phyloP scores from a whole-genome alignment of 2,888 invertebrate genomes.

The Calephelis perditalis region DNA sequence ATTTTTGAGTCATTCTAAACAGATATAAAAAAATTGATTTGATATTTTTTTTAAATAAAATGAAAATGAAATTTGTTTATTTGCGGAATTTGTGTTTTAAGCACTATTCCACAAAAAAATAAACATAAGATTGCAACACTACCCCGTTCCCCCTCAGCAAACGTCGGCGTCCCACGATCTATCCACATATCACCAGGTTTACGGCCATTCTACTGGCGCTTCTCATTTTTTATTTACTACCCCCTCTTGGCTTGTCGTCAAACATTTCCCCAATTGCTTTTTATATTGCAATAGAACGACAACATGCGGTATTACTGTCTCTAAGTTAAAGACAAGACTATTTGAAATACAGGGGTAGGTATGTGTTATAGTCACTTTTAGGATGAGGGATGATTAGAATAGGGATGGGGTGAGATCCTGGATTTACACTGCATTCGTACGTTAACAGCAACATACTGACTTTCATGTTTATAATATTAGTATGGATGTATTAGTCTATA shows the following conservation, averaged over 20 bases:
- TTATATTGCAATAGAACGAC: slow-evolving; percentile 1
- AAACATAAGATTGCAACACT: background rate
- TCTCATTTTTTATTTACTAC: slow-evolving; percentile 11
- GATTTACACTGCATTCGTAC: too few species aligned
- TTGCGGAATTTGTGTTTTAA: too few species aligned
- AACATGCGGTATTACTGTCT: background rate
- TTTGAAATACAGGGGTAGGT: slow-evolving; percentile 1
- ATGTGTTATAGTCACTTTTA: background rate
- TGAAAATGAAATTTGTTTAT: too few species aligned
- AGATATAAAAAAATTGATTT: too few species aligned
- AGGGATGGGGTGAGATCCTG: too few species aligned
- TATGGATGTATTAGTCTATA: too few species aligned
- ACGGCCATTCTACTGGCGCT: background rate
- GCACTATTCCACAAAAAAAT: too few species aligned
- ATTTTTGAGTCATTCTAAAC: too few species aligned
- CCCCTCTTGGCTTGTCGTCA: background rate
- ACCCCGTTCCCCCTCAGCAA: background rate
- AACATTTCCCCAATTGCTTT: slow-evolving; percentile 5
- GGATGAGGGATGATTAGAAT: too few species aligned
- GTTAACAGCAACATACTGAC: too few species aligned
- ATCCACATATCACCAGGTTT: slow-evolving; percentile 6
- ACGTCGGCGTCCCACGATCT: background rate
- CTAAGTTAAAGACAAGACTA: background rate
- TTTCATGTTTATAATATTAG: too few species aligned
- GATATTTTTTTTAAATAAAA: too few species aligned